Evolutionary conservation across 2,113 vertebrate genomes (phyloP), one percentile per base, ranked within the genome.

Genomic region (Butorides virescens): DNA sequence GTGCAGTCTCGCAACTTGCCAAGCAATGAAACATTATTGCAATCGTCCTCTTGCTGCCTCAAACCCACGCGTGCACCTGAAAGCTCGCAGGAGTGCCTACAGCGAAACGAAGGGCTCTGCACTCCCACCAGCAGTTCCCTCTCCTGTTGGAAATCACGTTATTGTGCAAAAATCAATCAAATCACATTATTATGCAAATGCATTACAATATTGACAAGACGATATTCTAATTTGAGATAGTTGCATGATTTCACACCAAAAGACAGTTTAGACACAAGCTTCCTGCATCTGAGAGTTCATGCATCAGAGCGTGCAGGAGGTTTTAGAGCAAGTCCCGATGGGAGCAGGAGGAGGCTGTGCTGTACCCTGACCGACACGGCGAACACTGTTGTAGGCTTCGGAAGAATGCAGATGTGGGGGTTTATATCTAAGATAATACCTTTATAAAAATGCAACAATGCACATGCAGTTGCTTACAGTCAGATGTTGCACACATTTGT

Each of bases 51-150:
- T 3, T 2, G 13, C 59, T 56, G 66, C 72, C 46, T 62, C 10
- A 1, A 68, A 63, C 61, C 34, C 42, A 30, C 52, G 29, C 2
- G 0, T 44, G n/a, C 22, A 29, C 29, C 63, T 34, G 70, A n/a
- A 36, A 61, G 52, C 39, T 37, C 26, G 25, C 30, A 11, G 13
- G 39, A 27, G 29, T 17, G 34, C 34, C 75, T 10, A 13, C n/a
- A 30, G 47, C 3, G 44, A 42, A 15, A 62, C 1, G 0, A 16
- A 27, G 14, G 29, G 47, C 12, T 30, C 18, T 0, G 3, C 4
- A 36, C 27, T 61, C 22, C 50, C 72, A 29, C 18, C 25, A 25
- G 4, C 46, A 3, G 10, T 13, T 52, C 49, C 65, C 67, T 37
- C 74, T 30, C 58, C 37, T 1, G 2, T 30, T 8, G n/a, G 73